A percentile compares a stretch with the other conserved stretches of the same genome.
Conservation (phyloP, 2,113 vertebrate species). For the Halcyon malimbica region DNA sequence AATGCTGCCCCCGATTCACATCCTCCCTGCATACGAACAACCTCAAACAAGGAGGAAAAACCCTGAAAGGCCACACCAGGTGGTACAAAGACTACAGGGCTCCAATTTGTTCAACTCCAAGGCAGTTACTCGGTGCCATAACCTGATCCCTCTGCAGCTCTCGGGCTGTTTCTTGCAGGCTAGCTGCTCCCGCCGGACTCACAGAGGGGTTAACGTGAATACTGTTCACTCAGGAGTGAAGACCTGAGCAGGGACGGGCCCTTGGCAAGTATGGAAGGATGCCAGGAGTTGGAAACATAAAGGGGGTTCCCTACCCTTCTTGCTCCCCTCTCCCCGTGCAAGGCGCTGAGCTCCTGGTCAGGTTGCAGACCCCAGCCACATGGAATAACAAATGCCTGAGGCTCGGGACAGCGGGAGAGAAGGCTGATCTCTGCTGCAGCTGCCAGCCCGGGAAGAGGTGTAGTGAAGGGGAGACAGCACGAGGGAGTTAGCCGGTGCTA, state of each 20-base stretch:
- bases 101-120: not conserved
- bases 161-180: not conserved
- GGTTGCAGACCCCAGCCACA: constrained; percentile 19
- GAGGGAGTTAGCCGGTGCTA: not conserved
- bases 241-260: not conserved
- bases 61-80: not conserved
- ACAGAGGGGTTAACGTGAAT: not conserved
- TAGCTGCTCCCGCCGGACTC: not conserved
- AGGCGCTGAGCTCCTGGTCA: not conserved
- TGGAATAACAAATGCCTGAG: constrained; percentile 45
- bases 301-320: not conserved
- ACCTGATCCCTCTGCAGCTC: not conserved
- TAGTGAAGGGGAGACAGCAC: constrained; percentile 20
- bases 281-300: not conserved
- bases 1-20: not conserved
- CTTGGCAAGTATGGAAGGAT: not conserved
- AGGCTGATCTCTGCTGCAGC: constrained; percentile 41
- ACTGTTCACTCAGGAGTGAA: not conserved
- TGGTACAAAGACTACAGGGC: not conserved
- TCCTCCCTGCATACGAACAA: not conserved
- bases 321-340: not conserved
- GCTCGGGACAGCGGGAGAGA: constrained; percentile 24
- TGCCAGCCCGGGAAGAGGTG: constrained; percentile 48
- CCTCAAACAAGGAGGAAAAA: not conserved
- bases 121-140: not conserved